A percentile compares a stretch with the other conserved stretches of the same genome.
phyloP scores from a whole-genome alignment of 2,888 invertebrate genomes.

The Ecdyonurus torrentis region DNA sequence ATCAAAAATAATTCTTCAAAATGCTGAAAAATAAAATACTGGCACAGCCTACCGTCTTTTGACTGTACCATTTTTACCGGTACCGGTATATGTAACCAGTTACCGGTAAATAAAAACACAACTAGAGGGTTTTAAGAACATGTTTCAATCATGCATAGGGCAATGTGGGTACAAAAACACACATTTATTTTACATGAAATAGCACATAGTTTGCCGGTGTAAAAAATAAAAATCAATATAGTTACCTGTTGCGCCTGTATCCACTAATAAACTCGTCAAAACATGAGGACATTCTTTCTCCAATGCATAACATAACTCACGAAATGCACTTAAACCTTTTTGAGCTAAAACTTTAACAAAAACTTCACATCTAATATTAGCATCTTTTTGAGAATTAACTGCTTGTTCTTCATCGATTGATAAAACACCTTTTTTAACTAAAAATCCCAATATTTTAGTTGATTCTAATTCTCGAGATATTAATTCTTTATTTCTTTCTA shows the following conservation, averaged over 20 bases:
- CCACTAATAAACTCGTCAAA: slow-evolving; percentile 21
- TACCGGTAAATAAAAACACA: too few relatives aligned
- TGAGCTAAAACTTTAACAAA: slow-evolving; percentile 22
- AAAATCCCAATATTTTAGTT: background rate
- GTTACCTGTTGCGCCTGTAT: slow-evolving; percentile 16
- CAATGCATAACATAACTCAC: slow-evolving; percentile 22
- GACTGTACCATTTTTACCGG: too few relatives aligned
- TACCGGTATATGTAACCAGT: too few relatives aligned
- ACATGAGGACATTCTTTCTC: slow-evolving; percentile 22
- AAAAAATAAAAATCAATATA: background rate
- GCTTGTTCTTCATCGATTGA: background rate
- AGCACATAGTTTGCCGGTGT: too few relatives aligned
- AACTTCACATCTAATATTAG: slow-evolving; percentile 16
- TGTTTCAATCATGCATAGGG: too few relatives aligned
- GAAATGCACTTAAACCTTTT: slow-evolving; percentile 22
- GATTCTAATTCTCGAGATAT: background rate
- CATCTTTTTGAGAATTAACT: background rate
- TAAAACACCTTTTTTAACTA: background rate
- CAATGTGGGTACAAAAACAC: too few relatives aligned
- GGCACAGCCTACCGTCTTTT: too few relatives aligned
- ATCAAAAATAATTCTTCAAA: too few relatives aligned
- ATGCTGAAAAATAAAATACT: too few relatives aligned
- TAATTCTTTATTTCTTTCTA: background rate
- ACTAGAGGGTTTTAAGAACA: too few relatives aligned
- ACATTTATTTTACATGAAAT: too few relatives aligned